phyloP scores from a whole-genome alignment of 2,888 invertebrate species.

The Eupithecia subumbrata region DNA sequence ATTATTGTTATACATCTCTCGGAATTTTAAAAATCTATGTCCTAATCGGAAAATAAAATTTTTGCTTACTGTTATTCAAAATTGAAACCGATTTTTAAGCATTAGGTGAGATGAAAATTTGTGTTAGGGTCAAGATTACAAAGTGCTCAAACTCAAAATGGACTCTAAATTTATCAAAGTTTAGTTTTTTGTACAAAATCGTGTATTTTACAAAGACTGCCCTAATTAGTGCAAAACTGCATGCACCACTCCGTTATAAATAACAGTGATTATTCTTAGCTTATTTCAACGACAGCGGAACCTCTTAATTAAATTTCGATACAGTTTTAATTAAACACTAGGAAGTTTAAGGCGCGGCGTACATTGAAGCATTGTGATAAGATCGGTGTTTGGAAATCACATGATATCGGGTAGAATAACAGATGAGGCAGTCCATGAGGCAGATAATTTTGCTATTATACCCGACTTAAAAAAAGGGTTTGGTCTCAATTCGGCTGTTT shows the following conservation, averaged over 20 bases:
- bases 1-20: too few relatives aligned
- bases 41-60: too few relatives aligned
- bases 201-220: background rate
- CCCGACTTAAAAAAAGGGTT: too few relatives aligned
- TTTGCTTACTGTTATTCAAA: too few relatives aligned
- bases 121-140: too few relatives aligned
- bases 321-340: slow-evolving; percentile 40
- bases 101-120: too few relatives aligned
- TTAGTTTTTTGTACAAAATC: too few relatives aligned
- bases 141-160: too few relatives aligned
- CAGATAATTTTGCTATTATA: background rate
- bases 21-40: too few relatives aligned
- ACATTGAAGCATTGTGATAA: slow-evolving; percentile 35
- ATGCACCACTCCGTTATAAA: background rate
- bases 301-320: slow-evolving; percentile 37
- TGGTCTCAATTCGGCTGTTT: too few relatives aligned
- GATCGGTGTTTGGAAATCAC: slow-evolving; percentile 39
- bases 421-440: slow-evolving; percentile 9
- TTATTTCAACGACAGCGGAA: slow-evolving; percentile 30
- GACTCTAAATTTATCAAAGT: too few relatives aligned
- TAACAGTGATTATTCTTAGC: slow-evolving; percentile 20
- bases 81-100: too few relatives aligned
- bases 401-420: slow-evolving; percentile 15
- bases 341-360: slow-evolving; percentile 34
- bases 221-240: background rate